Evolutionary conservation across 2,888 invertebrate genomes (phyloP).

Genomic region (Melanotus villosus): DNA sequence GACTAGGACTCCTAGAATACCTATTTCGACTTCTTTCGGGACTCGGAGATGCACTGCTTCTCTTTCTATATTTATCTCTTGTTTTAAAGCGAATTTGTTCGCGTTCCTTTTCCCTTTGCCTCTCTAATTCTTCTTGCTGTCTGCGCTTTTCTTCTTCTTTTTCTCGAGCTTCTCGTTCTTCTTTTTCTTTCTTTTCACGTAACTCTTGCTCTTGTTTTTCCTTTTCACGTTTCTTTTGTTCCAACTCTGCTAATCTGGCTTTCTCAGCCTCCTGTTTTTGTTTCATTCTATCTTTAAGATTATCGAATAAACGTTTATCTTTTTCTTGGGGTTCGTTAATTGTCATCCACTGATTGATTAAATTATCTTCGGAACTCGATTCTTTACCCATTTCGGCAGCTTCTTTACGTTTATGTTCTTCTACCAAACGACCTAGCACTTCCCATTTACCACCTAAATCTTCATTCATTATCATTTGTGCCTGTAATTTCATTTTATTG

Average conservation of each 20-base stretch:
- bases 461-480: constrained; percentile 68
- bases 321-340: constrained; percentile 66
- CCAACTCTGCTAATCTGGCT: constrained; percentile 62
- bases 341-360: constrained; percentile 72
- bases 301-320: constrained; percentile 69
- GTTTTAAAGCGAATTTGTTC: constrained; percentile 64
- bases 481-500: constrained; percentile 71
- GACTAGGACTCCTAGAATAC: constrained; percentile 53
- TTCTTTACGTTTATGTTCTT: constrained; percentile 67
- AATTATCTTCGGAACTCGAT: constrained; percentile 59
- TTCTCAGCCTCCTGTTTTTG: constrained; percentile 70
- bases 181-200: constrained; percentile 64
- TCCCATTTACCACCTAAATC: constrained; percentile 67
- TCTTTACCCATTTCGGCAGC: constrained; percentile 52
- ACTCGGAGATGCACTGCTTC: constrained; percentile 54
- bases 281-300: constrained; percentile 70
- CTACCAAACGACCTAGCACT: constrained; percentile 68
- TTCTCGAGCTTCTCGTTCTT: constrained; percentile 61
- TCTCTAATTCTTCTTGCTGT: constrained; percentile 63
- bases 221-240: constrained; percentile 62
- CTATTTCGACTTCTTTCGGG: constrained; percentile 46
- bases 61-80: constrained; percentile 63
- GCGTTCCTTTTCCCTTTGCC: constrained; percentile 62
- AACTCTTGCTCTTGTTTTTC: constrained; percentile 64
- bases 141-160: constrained; percentile 55